A percentile compares a stretch with the other conserved stretches of the same genome.
phyloP scores from a whole-genome alignment of 2,888 invertebrate species.

The Quadriops clusia region DNA sequence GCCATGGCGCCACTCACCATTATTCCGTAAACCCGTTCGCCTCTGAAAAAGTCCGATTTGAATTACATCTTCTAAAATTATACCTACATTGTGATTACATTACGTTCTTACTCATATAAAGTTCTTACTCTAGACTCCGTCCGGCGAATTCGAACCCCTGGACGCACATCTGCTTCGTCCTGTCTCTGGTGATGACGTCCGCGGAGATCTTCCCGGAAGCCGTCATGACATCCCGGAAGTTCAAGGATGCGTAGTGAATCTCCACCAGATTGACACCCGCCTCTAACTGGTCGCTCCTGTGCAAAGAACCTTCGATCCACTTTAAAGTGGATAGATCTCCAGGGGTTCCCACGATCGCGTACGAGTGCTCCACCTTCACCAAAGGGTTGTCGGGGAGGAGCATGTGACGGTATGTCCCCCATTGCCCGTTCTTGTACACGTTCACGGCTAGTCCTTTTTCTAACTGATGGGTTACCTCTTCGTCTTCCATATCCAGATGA shows the following conservation, averaged over 20 bases:
- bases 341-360: slow-evolving; percentile 58
- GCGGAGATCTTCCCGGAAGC: slow-evolving; percentile 80
- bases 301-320: slow-evolving; percentile 60
- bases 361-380: slow-evolving; percentile 50
- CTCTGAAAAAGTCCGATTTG: slow-evolving; percentile 39
- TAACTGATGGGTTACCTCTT: slow-evolving; percentile 53
- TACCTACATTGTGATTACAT: too few relatives aligned
- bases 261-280: slow-evolving; percentile 18
- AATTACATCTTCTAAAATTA: too few relatives aligned
- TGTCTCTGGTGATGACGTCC: slow-evolving; percentile 61
- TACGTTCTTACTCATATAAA: neutral
- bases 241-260: slow-evolving; percentile 68
- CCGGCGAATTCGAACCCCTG: slow-evolving; percentile 61
- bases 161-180: slow-evolving; percentile 52
- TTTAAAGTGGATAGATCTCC: slow-evolving; percentile 74
- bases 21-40: slow-evolving; percentile 56
- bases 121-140: slow-evolving; percentile 29
- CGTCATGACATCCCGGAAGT: slow-evolving; percentile 92
- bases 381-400: slow-evolving; percentile 16
- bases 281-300: neutral
- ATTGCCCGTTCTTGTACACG: slow-evolving; percentile 48
- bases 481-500: slow-evolving; percentile 47
- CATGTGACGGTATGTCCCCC: slow-evolving; percentile 33
- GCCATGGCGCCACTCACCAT: slow-evolving; percentile 46
- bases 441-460: slow-evolving; percentile 66